phyloP scores from a whole-genome alignment of 1,140 invertebrate genomes.

The Nasonia vitripennis region DNA sequence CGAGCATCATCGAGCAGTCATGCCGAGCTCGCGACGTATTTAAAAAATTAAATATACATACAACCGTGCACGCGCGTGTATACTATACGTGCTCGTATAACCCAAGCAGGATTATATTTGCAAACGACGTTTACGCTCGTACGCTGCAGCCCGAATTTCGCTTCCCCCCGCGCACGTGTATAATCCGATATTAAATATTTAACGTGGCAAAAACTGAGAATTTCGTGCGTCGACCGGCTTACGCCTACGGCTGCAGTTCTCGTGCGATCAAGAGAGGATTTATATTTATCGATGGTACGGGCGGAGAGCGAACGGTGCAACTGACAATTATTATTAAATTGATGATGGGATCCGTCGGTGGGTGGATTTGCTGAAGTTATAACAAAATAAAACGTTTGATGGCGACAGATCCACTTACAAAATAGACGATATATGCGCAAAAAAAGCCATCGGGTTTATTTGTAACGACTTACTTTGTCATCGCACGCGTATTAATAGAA shows the following conservation, averaged over 20 bases:
- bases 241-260: not conserved
- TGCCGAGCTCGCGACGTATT: not conserved
- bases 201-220: not conserved
- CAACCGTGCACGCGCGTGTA: too few relatives aligned
- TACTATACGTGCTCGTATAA: not conserved
- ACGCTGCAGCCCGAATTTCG: not conserved
- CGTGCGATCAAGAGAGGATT: too few relatives aligned
- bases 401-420: too few relatives aligned
- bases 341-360: not conserved
- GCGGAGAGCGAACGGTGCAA: not conserved
- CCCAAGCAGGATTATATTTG: not conserved
- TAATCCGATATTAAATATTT: conserved; percentile 18
- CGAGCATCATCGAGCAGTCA: not conserved
- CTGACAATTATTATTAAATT: not conserved
- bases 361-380: not conserved
- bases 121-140: not conserved
- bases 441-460: too few relatives aligned
- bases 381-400: not conserved
- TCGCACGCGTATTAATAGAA: too few relatives aligned
- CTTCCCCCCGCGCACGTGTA: not conserved
- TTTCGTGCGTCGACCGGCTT: not conserved
- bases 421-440: too few relatives aligned
- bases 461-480: too few relatives aligned
- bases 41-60: not conserved
- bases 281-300: not conserved